These are phyloP conservation scores for Novumbra hubbsi DNA, from an alignment of 2,797 vertebrate species.

Conservation along the genomic window DNA sequence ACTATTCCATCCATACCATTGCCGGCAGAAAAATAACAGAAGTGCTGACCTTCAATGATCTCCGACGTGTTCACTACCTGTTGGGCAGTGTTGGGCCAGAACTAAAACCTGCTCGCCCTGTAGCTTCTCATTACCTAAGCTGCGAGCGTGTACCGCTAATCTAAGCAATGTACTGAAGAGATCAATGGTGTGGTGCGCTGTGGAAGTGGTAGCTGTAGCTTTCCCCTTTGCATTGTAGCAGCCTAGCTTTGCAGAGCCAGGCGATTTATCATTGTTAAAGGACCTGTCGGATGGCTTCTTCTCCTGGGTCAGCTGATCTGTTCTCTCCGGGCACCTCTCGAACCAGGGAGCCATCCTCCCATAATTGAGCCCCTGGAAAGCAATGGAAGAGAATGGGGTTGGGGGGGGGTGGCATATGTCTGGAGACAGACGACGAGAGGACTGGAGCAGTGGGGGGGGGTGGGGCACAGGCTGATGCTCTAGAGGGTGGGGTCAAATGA, in stretches of 20 bases:
- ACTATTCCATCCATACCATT: too few species aligned
- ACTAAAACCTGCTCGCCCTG: neutral
- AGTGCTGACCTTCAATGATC: conserved; percentile 17
- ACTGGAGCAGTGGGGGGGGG: neutral
- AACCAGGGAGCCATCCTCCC: conserved; percentile 52
- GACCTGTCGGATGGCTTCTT: conserved; percentile 75
- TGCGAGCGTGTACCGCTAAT: conserved; percentile 30
- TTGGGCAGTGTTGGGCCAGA: neutral
- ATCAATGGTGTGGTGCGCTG: conserved; percentile 39
- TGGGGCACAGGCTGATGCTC: conserved; percentile 21
- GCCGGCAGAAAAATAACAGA: too few species aligned
- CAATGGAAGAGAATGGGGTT: conserved; percentile 40
- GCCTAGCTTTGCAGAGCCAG: conserved; percentile 34
- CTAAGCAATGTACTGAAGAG: conserved; percentile 53
- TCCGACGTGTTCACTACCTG: conserved; percentile 28
- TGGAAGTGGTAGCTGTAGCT: neutral
- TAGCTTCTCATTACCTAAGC: neutral
- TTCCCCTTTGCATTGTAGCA: neutral
- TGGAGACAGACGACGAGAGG: conserved; percentile 46
- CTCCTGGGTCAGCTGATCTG: conserved; percentile 67
- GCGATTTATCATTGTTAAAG: conserved; percentile 84
- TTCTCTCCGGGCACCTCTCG: conserved; percentile 52
- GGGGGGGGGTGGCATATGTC: conserved; percentile 31
- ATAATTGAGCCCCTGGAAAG: conserved; percentile 74
- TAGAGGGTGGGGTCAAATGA: conserved; percentile 12